Base-by-base conservation (phyloP, 37 sponge, comb jelly and placozoan species). In the Petrosia ficiformis region DNA sequence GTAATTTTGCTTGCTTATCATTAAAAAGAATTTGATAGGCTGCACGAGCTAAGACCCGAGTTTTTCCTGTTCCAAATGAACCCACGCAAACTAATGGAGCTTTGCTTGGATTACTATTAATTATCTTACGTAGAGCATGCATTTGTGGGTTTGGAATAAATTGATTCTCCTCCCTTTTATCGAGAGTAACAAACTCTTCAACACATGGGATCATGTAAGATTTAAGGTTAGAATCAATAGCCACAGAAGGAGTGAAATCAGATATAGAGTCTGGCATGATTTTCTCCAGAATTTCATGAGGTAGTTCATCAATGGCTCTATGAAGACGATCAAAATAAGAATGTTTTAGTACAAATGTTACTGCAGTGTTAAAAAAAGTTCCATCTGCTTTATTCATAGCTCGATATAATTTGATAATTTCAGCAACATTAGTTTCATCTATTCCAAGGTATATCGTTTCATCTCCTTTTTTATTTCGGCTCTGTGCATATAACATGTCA, bases 61-160 rank as follows among this genome's bases (percentile, higher is more conserved):
- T 83, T 42, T 83, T 83, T 68, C 90, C 86, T 26, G 91, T 90
- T 24, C 91, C 91, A 90, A 90, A 90, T 37, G 91, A 78, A 25
- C 91, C 91, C 64, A 78, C 64, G 1, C 85, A 32, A 2, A 90
- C 40, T 19, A 81, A 10, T 30, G 85, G 71, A 26, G 44, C 59
- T 48, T 48, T 48, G 42, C 25, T 59, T 42, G 88, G 61, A n/a
- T 48, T 1, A 26, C 72, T 39, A 19, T 56, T 32, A 0, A 90
- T 39, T 21, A 81, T 76, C 3, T 31, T 25, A 34, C 42, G 34
- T 26, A 85, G 44, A 38, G 82, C 74, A 6, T 78, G 56, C 32
- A 73, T 37, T 56, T 81, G 74, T 25, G 63, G 73, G 32, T 64
- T 44, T n/a, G n/a, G n/a, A 33, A 56, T n/a, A n/a, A n/a, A n/a